Evolutionary conservation across 2,888 invertebrate species (phyloP).

Genomic region (Trichogramma dendrolimi): DNA sequence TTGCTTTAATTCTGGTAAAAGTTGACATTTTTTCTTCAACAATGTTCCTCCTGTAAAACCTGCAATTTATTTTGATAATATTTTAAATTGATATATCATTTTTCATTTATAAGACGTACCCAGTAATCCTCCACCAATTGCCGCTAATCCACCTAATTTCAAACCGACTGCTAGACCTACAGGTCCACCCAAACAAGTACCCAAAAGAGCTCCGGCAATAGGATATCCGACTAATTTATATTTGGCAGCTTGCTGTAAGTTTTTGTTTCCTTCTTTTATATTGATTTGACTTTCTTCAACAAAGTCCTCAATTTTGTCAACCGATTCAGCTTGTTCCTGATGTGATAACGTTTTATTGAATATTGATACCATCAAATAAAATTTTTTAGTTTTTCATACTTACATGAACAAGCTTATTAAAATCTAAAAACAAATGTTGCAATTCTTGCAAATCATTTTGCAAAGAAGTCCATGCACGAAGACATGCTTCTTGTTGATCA

Average conservation of each 20-base stretch:
- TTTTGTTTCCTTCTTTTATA: slow-evolving; percentile 57
- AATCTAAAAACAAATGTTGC: slow-evolving; percentile 61
- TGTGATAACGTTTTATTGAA: neutral
- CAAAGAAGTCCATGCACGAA: slow-evolving; percentile 64
- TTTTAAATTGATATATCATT: neutral
- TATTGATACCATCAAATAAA: neutral
- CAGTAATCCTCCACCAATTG: slow-evolving; percentile 64
- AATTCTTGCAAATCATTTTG: slow-evolving; percentile 68
- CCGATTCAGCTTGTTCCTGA: slow-evolving; percentile 60
- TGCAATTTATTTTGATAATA: slow-evolving; percentile 24
- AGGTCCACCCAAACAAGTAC: slow-evolving; percentile 69
- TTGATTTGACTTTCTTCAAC: slow-evolving; percentile 60
- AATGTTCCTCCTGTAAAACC: slow-evolving; percentile 61
- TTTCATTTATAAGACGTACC: slow-evolving; percentile 50
- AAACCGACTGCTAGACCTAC: slow-evolving; percentile 68
- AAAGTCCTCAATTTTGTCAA: slow-evolving; percentile 60
- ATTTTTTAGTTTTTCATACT: slow-evolving; percentile 13
- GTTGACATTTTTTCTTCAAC: slow-evolving; percentile 51
- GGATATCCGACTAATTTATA: slow-evolving; percentile 66
- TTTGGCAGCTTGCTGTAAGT: slow-evolving; percentile 60
- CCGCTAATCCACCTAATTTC: slow-evolving; percentile 68
- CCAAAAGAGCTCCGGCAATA: slow-evolving; percentile 66
- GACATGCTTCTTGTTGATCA: slow-evolving; percentile 54
- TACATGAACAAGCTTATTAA: slow-evolving; percentile 57
- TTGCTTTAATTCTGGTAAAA: slow-evolving; percentile 23